Evolutionary conservation across 2,888 invertebrate species (phyloP).

Genomic region (Chaetogeoica ovagalla): DNA sequence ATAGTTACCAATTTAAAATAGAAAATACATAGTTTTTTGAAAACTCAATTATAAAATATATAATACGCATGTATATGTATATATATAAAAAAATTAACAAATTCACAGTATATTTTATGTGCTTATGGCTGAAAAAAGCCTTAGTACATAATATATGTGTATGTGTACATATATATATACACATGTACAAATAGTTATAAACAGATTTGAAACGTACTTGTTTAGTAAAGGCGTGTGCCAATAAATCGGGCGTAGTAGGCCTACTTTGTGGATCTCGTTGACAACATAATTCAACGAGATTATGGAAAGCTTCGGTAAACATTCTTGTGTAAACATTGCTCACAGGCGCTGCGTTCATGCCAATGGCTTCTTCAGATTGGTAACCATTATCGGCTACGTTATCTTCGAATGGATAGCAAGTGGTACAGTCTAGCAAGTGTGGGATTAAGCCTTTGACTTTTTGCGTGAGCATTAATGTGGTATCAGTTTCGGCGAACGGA

Average conservation of each 20-base stretch:
- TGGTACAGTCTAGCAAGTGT: conserved; percentile 67
- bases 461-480: conserved; percentile 89
- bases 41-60: too few relatives aligned
- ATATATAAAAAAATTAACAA: too few relatives aligned
- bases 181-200: not conserved
- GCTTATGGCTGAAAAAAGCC: too few relatives aligned
- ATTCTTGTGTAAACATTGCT: conserved; percentile 61
- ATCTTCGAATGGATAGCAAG: conserved; percentile 55
- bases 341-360: conserved; percentile 49
- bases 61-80: too few relatives aligned
- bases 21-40: too few relatives aligned
- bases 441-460: conserved; percentile 81
- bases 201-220: conserved; percentile 62
- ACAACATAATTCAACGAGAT: conserved; percentile 73
- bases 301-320: conserved; percentile 77
- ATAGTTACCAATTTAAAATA: too few relatives aligned
- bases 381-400: conserved; percentile 51
- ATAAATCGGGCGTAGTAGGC: conserved; percentile 71
- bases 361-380: conserved; percentile 50
- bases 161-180: not conserved
- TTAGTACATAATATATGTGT: too few relatives aligned
- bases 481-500: conserved; percentile 81
- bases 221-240: conserved; percentile 77
- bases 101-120: too few relatives aligned
- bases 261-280: conserved; percentile 71